Percentiles rank a stretch among this genome's conserved stretches.
phyloP scores from a whole-genome alignment of 53 echinoderm and acorn worm genomes.

The Henricia sp. region DNA sequence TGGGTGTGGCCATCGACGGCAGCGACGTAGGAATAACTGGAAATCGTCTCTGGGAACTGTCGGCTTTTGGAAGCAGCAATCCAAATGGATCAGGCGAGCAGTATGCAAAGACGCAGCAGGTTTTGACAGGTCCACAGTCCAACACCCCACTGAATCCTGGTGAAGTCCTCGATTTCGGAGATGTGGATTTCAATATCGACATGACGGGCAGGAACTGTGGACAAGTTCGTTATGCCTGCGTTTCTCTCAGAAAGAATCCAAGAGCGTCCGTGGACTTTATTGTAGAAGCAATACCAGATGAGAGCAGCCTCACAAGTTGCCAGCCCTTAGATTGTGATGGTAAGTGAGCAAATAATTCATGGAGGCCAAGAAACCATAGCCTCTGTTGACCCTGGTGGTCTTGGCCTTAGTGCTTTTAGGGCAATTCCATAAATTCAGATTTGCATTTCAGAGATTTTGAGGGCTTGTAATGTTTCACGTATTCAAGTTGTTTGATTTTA shows the following conservation, averaged over 20 bases:
- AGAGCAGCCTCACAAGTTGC: conserved; percentile 75
- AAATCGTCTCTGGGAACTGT: conserved; percentile 71
- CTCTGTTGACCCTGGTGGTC: too few relatives aligned
- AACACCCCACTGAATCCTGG: conserved; percentile 62
- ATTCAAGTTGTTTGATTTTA: too few relatives aligned
- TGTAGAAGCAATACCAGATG: conserved; percentile 66
- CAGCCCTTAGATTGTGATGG: conserved; percentile 81
- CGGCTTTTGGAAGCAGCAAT: conserved; percentile 77
- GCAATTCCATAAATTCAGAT: too few relatives aligned
- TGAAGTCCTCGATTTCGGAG: conserved; percentile 64
- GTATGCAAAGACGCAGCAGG: conserved; percentile 57
- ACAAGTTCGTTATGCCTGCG: conserved; percentile 75
- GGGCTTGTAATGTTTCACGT: too few relatives aligned
- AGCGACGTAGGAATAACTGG: conserved; percentile 72
- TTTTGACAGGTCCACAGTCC: conserved; percentile 65
- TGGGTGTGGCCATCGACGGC: conserved; percentile 76
- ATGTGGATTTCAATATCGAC: conserved; percentile 75
- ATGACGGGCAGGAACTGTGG: conserved; percentile 71
- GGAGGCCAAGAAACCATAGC: too few relatives aligned
- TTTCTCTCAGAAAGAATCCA: conserved; percentile 63
- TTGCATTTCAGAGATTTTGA: too few relatives aligned
- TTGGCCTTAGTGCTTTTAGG: too few relatives aligned
- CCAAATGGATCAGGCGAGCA: conserved; percentile 71
- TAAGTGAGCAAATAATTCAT: too few relatives aligned
- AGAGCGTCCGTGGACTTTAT: conserved; percentile 66